Evolutionary conservation across 2,797 vertebrate genomes (phyloP).

Genomic region (Acridotheres tristis): DNA sequence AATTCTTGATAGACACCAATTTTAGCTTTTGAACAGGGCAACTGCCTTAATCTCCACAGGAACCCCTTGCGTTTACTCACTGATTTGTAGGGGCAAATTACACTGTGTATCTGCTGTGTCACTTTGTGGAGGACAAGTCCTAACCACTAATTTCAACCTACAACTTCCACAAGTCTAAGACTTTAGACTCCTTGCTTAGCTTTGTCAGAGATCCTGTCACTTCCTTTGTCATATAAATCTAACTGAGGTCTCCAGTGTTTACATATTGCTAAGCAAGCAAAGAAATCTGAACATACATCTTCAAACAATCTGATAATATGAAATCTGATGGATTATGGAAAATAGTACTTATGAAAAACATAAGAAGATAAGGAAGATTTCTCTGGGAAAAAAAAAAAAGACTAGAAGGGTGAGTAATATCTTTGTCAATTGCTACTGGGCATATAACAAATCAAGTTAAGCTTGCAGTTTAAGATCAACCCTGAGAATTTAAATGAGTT

Average conservation of each 20-base stretch:
- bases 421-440: conserved; percentile 35
- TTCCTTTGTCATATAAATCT: conserved; percentile 45
- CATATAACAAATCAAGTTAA: not conserved
- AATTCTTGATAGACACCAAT: not conserved
- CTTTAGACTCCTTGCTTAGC: not conserved
- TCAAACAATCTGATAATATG: conserved; percentile 49
- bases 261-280: conserved; percentile 44
- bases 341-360: conserved; percentile 1
- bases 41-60: not conserved
- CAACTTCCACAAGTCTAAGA: not conserved
- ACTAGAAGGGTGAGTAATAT: conserved; percentile 24
- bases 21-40: not conserved
- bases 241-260: conserved; percentile 28
- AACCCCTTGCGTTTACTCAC: not conserved
- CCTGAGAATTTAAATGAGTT: conserved; percentile 32
- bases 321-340: conserved; percentile 59
- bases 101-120: not conserved
- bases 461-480: not conserved
- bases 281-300: conserved; percentile 39
- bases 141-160: not conserved
- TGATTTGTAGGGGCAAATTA: not conserved
- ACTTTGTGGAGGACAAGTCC: not conserved
- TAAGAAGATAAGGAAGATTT: conserved; percentile 24
- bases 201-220: conserved; percentile 16
- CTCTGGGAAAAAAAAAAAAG: not conserved